Base-by-base conservation (phyloP, 2,113 vertebrate genomes). In the Ciconia maguari region DNA sequence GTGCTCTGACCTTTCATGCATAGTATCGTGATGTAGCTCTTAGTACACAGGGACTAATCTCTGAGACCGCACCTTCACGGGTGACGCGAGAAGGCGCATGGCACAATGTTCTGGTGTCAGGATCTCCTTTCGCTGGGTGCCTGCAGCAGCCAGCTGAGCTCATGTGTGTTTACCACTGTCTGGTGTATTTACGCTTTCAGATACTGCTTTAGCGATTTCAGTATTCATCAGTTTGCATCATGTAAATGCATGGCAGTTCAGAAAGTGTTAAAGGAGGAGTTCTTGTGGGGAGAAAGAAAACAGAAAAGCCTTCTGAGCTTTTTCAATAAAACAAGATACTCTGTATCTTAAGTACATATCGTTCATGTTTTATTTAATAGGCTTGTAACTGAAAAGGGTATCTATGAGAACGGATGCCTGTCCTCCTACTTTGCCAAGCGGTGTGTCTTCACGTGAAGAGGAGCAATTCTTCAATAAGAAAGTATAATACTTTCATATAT, bases 91-190 rank as follows among this genome's bases (percentile, higher is more conserved):
- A 46, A 41, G 57, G 34, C 51, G 10, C 22, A 12, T 6, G 36
- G 22, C 1, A 11, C 71, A 38, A 3, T 4, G 9, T 44, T 44
- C 7, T 80, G 38, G 8, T 42, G 16, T 9, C 62, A 44, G 41
- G 29, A 16, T 4, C 8, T 62, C 38, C 15, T 83, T 27, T 27
- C 48, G 3, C 13, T 44, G 69, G n/a, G 11, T 57, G 27, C 24
- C 44, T 44, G 9, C 38, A 55, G 65, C 32, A n/a, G 20, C 13
- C 36, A 19, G 5, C 15, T 3, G 52, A 88, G 9, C 24, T 76
- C 1, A 0, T 8, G 1, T 2, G 0, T 2, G 3, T 71, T 86
- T 26, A 10, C 13, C 14, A 2, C 20, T 27, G 3, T 0, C 3
- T 69, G 46, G 15, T 34, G n/a, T 18, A 10, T 55, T 27, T 83